Base-by-base conservation (phyloP, 2,888 invertebrate genomes). In the Eupithecia tripunctaria region DNA sequence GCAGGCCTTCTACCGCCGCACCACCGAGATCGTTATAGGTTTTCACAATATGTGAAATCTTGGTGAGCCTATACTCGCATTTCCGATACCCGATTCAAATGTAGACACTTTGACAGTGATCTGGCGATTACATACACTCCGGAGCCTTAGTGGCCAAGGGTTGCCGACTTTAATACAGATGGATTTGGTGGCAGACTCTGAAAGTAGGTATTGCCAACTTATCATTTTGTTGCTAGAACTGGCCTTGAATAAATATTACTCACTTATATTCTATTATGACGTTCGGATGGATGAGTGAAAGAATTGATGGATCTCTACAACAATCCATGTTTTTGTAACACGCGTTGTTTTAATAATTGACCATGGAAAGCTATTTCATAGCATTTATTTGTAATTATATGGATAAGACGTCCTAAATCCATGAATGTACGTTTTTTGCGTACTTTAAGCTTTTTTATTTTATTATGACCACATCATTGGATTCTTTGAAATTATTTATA, bases 21-120 rank as follows among this genome's bases (percentile, higher is more conserved):
- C n/a, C n/a, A n/a, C n/a, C n/a, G n/a, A n/a, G n/a, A n/a, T n/a
- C n/a, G n/a, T 12, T 14, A 4, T 25, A 25, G 12, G 0, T 5
- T 25, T 21, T 25, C 4, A 25, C 21, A 56, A n/a, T n/a, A n/a
- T n/a, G n/a, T n/a, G 56, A 56, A 14, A 25, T 56, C 12, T n/a
- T 36, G 32, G 29, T 62, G 12, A 1, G 8, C 27, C 29, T 60
- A 15, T 29, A 60, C 29, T 36, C 36, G 8, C n/a, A 32, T 32
- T 32, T n/a, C 62, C 56, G 56, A 56, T 56, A 63, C 62, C 62
- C n/a, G 10, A 63, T n/a, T 36, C 62, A 63, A 63, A 63, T 36
- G 62, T 63, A 32, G 32, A 32, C 62, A 63, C n/a, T 12, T 63
- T 36, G 32, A 63, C 62, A 63, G 29, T 63, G n/a, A 63, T 63